These are phyloP conservation scores for Tineola bisselliella DNA, from an alignment of 2,888 invertebrate genomes.

Conservation along the genomic window DNA sequence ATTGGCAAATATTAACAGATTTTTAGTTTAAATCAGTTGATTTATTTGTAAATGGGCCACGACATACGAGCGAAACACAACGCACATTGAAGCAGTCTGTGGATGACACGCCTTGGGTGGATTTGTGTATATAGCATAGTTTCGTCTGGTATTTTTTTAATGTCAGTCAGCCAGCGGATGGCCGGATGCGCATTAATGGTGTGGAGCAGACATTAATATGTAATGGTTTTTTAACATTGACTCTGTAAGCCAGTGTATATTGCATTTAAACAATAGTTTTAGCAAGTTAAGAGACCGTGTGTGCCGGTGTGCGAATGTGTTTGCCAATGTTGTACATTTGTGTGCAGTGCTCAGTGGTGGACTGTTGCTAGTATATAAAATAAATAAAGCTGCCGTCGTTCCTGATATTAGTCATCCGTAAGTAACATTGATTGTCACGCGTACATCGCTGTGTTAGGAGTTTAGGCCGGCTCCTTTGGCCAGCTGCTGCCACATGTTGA, in stretches of 20 bases:
- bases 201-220: conserved; percentile 20
- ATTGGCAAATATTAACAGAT: too few species aligned
- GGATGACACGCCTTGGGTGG: too few species aligned
- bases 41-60: too few species aligned
- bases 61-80: too few species aligned
- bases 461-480: too few species aligned
- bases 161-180: conserved; percentile 12
- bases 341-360: conserved; percentile 32
- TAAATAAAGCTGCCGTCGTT: conserved; percentile 18
- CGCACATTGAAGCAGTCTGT: conserved; percentile 16
- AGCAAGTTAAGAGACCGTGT: not conserved
- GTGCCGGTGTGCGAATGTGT: not conserved
- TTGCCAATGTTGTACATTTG: not conserved
- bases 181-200: conserved; percentile 35
- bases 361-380: conserved; percentile 35
- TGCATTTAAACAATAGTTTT: not conserved
- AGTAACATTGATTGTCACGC: not conserved
- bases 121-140: not conserved
- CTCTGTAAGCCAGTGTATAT: not conserved
- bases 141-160: not conserved
- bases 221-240: conserved; percentile 8
- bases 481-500: too few species aligned
- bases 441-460: too few species aligned
- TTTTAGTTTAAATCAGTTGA: too few species aligned
- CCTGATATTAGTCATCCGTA: not conserved